A percentile compares a stretch with the other conserved stretches of the same genome.
These are phyloP conservation scores for Trypoxylus dichotomus DNA, from an alignment of 1,140 invertebrate species.

Conservation along the genomic window DNA sequence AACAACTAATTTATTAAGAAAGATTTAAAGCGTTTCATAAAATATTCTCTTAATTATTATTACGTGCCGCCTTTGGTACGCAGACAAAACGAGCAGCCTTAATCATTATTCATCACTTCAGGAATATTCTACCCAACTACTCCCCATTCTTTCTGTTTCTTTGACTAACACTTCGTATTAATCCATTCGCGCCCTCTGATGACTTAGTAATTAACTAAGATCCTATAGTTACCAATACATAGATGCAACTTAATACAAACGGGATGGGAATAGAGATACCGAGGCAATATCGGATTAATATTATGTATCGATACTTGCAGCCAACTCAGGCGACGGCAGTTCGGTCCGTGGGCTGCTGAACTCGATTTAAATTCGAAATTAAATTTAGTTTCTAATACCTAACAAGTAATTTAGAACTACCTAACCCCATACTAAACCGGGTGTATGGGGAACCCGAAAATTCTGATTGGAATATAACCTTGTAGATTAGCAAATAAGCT, in stretches of 20 bases:
- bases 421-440: no score
- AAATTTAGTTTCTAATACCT: not conserved
- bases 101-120: no score
- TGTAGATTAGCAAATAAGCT: no score
- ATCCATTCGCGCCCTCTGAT: not conserved
- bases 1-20: no score
- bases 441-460: no score
- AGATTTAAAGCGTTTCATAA: no score
- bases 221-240: not conserved
- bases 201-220: not conserved
- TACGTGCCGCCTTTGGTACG: no score
- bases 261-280: not conserved
- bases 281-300: not conserved
- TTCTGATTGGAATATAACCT: no score
- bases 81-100: no score
- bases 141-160: not conserved
- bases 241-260: not conserved
- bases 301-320: not conserved
- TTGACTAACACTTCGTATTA: not conserved
- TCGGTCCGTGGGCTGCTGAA: not conserved
- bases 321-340: not conserved
- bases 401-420: not conserved
- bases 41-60: no score
- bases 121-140: not conserved
- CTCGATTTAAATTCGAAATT: not conserved